These are phyloP conservation scores for Nineta flava DNA, from an alignment of 2,888 invertebrate species.

Conservation along the genomic window DNA sequence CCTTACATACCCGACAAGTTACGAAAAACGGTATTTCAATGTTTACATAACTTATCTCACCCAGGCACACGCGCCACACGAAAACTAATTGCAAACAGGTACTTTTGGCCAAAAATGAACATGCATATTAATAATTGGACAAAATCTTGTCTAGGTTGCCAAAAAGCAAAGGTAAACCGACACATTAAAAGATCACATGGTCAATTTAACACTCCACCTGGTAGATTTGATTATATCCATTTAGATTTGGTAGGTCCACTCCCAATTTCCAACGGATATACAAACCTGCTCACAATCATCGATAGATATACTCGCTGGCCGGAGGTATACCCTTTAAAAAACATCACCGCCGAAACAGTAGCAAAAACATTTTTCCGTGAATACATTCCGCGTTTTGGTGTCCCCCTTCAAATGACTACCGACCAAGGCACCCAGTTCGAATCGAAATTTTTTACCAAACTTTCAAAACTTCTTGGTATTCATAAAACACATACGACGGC, in stretches of 20 bases:
- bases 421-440: neutral
- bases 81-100: slow-evolving; percentile 13
- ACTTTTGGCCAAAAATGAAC: slow-evolving; percentile 16
- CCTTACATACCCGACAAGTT: slow-evolving; percentile 14
- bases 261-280: slow-evolving; percentile 15
- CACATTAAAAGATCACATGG: slow-evolving; percentile 15
- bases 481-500: slow-evolving; percentile 13
- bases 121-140: slow-evolving; percentile 17
- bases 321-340: slow-evolving; percentile 13
- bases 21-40: slow-evolving; percentile 12
- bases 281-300: slow-evolving; percentile 20
- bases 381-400: neutral
- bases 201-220: slow-evolving; percentile 13
- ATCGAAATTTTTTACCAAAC: neutral
- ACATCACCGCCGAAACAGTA: slow-evolving; percentile 14
- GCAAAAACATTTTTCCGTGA: neutral
- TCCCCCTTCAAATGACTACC: neutral
- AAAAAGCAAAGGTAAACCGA: slow-evolving; percentile 17
- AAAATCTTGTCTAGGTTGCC: slow-evolving; percentile 18
- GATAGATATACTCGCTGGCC: slow-evolving; percentile 17
- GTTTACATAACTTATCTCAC: slow-evolving; percentile 5
- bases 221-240: slow-evolving; percentile 19
- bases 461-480: neutral
- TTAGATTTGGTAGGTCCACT: slow-evolving; percentile 21
- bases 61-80: slow-evolving; percentile 12